Conservation (phyloP, 2,113 vertebrate species). For the Spea multiplicata region DNA sequence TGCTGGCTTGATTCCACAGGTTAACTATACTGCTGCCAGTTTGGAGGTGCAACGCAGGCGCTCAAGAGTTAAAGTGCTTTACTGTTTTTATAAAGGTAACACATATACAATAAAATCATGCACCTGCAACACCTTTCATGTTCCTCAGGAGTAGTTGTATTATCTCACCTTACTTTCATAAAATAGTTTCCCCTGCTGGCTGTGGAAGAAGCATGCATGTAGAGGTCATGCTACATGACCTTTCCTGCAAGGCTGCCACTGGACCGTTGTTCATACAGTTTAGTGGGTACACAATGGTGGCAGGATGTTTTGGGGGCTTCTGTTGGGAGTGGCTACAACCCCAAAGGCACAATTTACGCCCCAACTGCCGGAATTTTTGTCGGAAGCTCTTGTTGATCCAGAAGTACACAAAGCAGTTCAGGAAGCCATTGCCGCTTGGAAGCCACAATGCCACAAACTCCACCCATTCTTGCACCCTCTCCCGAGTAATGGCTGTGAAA, state of each 20-base stretch:
- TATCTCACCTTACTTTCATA: constrained; percentile 20
- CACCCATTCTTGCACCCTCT: constrained; percentile 70
- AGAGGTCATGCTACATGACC: constrained; percentile 69
- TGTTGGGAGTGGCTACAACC: constrained; percentile 61
- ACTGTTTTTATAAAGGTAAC: neutral
- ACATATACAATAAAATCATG: neutral
- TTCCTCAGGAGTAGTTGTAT: neutral
- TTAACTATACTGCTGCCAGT: neutral
- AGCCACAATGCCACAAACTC: constrained; percentile 82
- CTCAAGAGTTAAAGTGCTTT: constrained; percentile 7
- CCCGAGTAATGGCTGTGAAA: constrained; percentile 66
- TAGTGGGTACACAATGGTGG: constrained; percentile 43
- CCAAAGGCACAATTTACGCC: constrained; percentile 56
- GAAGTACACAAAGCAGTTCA: constrained; percentile 86
- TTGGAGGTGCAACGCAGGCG: neutral
- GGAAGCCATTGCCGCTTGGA: constrained; percentile 78
- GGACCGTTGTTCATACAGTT: constrained; percentile 57
- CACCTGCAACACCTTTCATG: neutral
- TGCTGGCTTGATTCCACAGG: neutral
- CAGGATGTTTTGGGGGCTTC: constrained; percentile 40
- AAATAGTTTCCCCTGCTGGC: constrained; percentile 47
- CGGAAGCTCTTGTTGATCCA: constrained; percentile 80
- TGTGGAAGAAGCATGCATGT: constrained; percentile 63
- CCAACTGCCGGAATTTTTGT: constrained; percentile 66
- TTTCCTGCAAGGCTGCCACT: constrained; percentile 55